Conservation (phyloP, 2,888 invertebrate genomes). For the Meganola albula region DNA sequence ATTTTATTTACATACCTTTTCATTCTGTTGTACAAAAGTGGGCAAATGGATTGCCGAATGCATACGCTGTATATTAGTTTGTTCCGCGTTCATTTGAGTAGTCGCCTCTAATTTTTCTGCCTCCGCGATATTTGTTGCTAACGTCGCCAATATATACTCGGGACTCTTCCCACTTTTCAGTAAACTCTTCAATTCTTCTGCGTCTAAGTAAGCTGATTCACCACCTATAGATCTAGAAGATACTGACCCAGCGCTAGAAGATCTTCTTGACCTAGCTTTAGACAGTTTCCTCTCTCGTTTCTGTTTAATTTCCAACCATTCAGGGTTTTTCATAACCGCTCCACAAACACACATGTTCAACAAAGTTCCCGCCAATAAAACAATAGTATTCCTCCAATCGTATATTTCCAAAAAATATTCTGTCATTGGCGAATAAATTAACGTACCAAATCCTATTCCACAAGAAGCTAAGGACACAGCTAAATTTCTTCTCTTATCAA, state of each 20-base stretch:
- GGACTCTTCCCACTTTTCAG: conserved; percentile 83
- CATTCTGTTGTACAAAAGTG: conserved; percentile 84
- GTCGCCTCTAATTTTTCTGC: conserved; percentile 63
- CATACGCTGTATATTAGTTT: conserved; percentile 47
- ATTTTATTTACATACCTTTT: conserved; percentile 80
- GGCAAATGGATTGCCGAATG: conserved; percentile 87
- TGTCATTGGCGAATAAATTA: conserved; percentile 91
- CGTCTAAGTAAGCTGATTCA: conserved; percentile 72
- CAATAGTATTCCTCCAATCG: conserved; percentile 88
- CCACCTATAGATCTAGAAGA: conserved; percentile 68
- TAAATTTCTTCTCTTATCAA: conserved; percentile 89
- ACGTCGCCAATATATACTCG: conserved; percentile 79
- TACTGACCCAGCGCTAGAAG: conserved; percentile 71
- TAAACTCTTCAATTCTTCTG: conserved; percentile 81
- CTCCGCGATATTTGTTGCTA: conserved; percentile 76
- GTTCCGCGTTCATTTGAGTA: conserved; percentile 65
- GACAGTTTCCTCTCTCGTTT: conserved; percentile 65
- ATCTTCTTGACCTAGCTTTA: conserved; percentile 55
- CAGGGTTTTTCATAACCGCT: conserved; percentile 90
- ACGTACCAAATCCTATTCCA: conserved; percentile 92
- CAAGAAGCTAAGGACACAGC: conserved; percentile 92
- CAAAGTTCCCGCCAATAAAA: conserved; percentile 88
- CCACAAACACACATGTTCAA: conserved; percentile 92
- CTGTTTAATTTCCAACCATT: conserved; percentile 84
- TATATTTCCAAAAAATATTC: conserved; percentile 83